Base-by-base conservation (phyloP, 2,797 vertebrate species). In the Sebastes itinus region DNA sequence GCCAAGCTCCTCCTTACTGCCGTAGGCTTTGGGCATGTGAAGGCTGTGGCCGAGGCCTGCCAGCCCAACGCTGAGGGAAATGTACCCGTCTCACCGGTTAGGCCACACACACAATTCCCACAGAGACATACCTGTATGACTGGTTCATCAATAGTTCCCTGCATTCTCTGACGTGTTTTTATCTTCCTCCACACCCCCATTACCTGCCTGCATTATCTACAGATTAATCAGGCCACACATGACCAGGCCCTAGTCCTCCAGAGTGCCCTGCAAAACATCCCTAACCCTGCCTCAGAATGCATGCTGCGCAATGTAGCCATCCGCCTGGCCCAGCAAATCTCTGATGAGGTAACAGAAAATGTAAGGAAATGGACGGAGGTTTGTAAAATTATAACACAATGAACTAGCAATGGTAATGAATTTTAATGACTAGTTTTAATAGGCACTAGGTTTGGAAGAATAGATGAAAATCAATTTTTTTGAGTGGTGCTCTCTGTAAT, bases 221-320 rank as follows among this genome's bases (percentile, higher is more conserved):
- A 99, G 98, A 97, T 99, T 89, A 99, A 98, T 87, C 97, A 99
- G 92, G 97, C 97, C 84, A 99, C 98, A 18, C 99, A 99, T 89
- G 98, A 99, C 94, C 98, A 99, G 93, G 99, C 99, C 60, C 96
- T 99, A 92, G 98, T 99, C 89, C 97, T 99, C 80, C 99, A 99
- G 94, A 99, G 95, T 81, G 98, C 98, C 88, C 96, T 99, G 91
- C 98, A 99, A 94, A 99, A 98, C 96, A 99, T 99, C 96, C 99
- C 99, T 67, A 99, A 99, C 93, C 98, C 98, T 69, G 97, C 98
- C 32, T 99, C 98, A 67, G 99, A 99, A 80, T 99, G 99, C 95
- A 99, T 99, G 98, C 95, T 99, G 88, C 97, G 98, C 93, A 99
- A 99, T 73, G 98, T 99, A 90, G 98, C 99, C 90, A 98, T 99